Evolutionary conservation across 1,140 invertebrate species (phyloP).

Genomic region (Armadillidium nasatum): DNA sequence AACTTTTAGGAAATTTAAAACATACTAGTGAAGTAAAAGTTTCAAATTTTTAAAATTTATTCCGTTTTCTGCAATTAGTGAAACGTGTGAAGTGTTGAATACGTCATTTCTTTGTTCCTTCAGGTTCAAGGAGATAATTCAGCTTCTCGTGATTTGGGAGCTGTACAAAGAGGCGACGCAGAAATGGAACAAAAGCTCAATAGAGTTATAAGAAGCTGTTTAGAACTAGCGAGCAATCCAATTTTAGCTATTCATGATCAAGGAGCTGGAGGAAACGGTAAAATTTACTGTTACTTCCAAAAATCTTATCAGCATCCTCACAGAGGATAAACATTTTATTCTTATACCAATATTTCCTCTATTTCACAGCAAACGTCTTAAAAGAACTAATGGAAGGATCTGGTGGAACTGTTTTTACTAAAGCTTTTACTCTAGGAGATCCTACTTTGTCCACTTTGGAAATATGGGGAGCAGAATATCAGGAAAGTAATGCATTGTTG

Average conservation of each 20-base stretch:
- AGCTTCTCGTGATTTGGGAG: constrained; percentile 84
- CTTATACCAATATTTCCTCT: neutral
- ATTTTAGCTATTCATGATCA: constrained; percentile 93
- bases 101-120: neutral
- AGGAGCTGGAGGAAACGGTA: constrained; percentile 94
- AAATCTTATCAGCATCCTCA: too few species aligned
- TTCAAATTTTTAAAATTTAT: too few species aligned
- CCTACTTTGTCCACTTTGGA: constrained; percentile 88
- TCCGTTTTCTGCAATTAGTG: too few species aligned
- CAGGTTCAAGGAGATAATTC: constrained; percentile 81
- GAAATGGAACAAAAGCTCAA: constrained; percentile 99
- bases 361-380: constrained; percentile 75
- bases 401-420: constrained; percentile 84
- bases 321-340: too few species aligned
- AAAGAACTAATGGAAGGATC: constrained; percentile 93
- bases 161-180: constrained; percentile 94
- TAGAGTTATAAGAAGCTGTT: constrained; percentile 82
- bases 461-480: constrained; percentile 97
- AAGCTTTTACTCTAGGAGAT: constrained; percentile 86
- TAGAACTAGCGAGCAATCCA: constrained; percentile 80
- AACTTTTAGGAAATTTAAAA: too few species aligned
- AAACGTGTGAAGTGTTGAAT: too few species aligned
- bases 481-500: constrained; percentile 89
- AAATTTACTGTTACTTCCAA: constrained; percentile 20
- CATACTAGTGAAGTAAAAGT: too few species aligned